These are phyloP conservation scores for Tyto alba DNA, from an alignment of 2,113 vertebrate species.

Conservation along the genomic window DNA sequence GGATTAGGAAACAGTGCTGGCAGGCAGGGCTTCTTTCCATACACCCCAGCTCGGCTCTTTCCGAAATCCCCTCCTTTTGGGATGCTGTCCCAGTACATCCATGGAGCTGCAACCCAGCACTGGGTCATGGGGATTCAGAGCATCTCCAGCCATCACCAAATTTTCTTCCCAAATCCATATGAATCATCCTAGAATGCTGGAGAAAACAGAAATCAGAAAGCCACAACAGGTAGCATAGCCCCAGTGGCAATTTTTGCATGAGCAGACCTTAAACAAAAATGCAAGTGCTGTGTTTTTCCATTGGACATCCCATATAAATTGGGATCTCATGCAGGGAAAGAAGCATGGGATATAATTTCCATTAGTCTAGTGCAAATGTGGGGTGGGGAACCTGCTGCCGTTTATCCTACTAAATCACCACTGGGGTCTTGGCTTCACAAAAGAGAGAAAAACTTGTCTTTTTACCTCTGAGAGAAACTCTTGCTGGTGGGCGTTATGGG, in stretches of 20 bases:
- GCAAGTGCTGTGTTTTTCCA: neutral
- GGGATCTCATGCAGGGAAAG: neutral
- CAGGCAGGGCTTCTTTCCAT: constrained; percentile 30
- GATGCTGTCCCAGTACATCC: neutral
- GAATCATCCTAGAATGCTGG: neutral
- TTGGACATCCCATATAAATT: rapidly evolving
- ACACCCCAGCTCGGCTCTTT: neutral
- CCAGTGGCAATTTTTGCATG: rapidly evolving
- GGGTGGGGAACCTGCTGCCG: neutral
- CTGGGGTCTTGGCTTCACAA: neutral
- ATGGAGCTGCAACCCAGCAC: neutral
- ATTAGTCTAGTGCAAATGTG: neutral
- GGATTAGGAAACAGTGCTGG: constrained; percentile 32
- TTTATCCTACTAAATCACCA: neutral
- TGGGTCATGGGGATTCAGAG: neutral
- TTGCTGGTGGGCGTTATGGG: neutral
- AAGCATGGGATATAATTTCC: neutral
- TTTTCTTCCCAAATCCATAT: neutral
- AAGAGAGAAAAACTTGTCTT: neutral
- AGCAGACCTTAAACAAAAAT: neutral
- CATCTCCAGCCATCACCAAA: neutral
- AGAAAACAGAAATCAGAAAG: neutral
- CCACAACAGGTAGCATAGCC: neutral
- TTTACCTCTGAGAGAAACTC: neutral
- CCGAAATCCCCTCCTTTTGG: constrained; percentile 5